Conservation (phyloP, 37 sponge, comb jelly and placozoan genomes). For the Aplysina aerophoba region DNA sequence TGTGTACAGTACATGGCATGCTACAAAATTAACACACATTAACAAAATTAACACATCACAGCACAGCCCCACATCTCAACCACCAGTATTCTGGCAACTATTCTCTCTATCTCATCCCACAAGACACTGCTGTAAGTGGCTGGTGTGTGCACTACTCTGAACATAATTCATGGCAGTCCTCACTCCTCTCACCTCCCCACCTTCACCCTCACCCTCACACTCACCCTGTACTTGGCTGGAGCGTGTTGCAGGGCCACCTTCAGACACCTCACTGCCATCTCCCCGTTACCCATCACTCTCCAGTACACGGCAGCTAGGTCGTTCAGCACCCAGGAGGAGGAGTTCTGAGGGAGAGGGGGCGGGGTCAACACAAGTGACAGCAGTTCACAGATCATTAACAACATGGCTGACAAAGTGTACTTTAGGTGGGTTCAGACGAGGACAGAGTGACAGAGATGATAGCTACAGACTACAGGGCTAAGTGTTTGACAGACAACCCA, state of each 20-base stretch:
- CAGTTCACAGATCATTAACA: background rate
- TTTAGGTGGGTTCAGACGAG: background rate
- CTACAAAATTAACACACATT: no score
- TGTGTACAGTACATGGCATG: no score
- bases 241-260: constrained; percentile 64
- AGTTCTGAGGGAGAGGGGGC: constrained; percentile 36
- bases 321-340: constrained; percentile 69
- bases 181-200: background rate
- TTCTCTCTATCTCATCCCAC: no score
- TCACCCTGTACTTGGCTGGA: constrained; percentile 57
- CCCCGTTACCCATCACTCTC: constrained; percentile 76
- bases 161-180: no score
- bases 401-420: background rate
- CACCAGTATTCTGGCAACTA: no score
- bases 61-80: no score
- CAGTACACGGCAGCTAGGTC: constrained; percentile 84
- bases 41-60: no score
- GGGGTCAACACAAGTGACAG: background rate
- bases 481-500: no score
- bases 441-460: no score
- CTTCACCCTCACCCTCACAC: background rate
- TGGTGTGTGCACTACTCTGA: no score
- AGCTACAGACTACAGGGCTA: background rate
- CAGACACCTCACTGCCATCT: constrained; percentile 69
- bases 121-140: no score